These are phyloP conservation scores for Lamellibrachia columna DNA, from an alignment of 2,888 invertebrate species.

Conservation along the genomic window DNA sequence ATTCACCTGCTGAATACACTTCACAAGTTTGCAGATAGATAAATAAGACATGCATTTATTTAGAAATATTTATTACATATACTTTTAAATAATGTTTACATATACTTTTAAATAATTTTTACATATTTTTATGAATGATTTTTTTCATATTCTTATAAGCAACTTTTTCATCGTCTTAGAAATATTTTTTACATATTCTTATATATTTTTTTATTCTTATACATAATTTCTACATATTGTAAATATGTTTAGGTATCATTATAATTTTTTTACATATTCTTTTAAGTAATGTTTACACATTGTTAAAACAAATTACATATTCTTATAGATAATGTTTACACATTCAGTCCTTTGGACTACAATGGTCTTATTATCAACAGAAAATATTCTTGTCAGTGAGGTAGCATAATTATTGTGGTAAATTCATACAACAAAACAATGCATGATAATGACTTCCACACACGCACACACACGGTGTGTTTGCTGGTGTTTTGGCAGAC, in stretches of 20 bases:
- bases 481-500: background rate
- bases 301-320: too few species aligned
- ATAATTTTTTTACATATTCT: too few species aligned
- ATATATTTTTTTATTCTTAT: background rate
- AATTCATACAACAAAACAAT: background rate
- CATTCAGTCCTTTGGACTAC: too few species aligned
- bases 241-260: too few species aligned
- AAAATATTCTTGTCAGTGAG: background rate
- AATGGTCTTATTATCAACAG: background rate
- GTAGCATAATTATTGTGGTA: background rate
- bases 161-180: background rate
- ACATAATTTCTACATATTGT: background rate
- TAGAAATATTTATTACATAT: background rate
- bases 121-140: background rate
- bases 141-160: too few species aligned
- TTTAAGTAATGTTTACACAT: too few species aligned
- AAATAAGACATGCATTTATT: background rate
- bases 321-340: too few species aligned
- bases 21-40: background rate
- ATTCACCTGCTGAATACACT: background rate
- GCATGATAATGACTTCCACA: background rate
- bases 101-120: background rate
- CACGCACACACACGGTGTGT: background rate
- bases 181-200: background rate
- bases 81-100: background rate